Base-by-base conservation (phyloP, 1,140 invertebrate genomes). In the Dendrolimus punctatus region DNA sequence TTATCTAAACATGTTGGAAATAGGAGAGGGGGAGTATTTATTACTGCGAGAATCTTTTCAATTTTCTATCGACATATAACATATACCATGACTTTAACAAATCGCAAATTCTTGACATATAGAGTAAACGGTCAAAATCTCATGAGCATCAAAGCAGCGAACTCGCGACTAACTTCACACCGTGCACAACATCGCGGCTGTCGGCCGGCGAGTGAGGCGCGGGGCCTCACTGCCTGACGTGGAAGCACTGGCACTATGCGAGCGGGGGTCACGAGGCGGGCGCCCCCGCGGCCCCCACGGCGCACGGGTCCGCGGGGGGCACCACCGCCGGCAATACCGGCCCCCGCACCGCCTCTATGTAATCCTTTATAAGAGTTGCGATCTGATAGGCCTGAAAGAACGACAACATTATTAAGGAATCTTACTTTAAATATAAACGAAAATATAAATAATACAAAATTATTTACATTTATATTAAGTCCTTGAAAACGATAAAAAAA, bases 321-420 rank as follows among this genome's bases (percentile, higher is more conserved):
- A 71, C 53, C 60, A 74, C 80, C 2, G 85, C 83, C 23, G 85
- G 80, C 49, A 80, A 81, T 70, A 85, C 82, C 38, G 82, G 82
- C 58, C 82, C 82, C 66, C 93, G 91, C 8, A 95, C 87, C 9
- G 95, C 94, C 79, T 95, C 94, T 64, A 93, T 94, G 77, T 98
- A 98, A 79, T 98, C 96, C 70, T 94, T 93, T 57, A 98, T 97
- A 50, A 98, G 89, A 57, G 96, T 96, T 43, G 95, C 94, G 74
- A 98, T 97, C 87, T 98, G 96, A 85, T 95, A 95, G 56, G 96
- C 96, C 94, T 96, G 85, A 40, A 8, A 40, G 40, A 6, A 47
- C 46, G 10, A 37, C 23, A 47, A 10, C 36, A 47, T 37, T 37
- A 37, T n/a, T 23, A 46, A 46, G 8, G 23, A 46, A 40, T 6